phyloP scores from a whole-genome alignment of 2,888 invertebrate genomes.

The Periphyllus acericola region DNA sequence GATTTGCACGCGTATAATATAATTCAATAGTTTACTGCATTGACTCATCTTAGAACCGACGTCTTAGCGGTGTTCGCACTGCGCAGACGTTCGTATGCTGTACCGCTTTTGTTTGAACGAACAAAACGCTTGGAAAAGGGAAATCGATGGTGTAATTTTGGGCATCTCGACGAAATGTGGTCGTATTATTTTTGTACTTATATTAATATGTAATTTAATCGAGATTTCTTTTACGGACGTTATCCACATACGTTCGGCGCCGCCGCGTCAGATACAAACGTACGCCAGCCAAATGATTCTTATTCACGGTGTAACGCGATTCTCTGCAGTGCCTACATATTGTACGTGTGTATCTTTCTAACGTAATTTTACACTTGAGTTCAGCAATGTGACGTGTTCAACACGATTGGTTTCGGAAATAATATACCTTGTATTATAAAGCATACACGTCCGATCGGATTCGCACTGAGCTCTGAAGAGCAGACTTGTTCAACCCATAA shows the following conservation, averaged over 20 bases:
- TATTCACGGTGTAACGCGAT: not conserved
- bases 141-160: not conserved
- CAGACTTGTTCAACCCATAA: too few species aligned
- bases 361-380: not conserved
- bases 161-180: not conserved
- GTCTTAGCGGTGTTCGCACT: not conserved
- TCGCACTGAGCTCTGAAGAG: not conserved
- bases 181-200: not conserved
- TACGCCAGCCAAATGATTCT: not conserved
- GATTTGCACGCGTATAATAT: not conserved
- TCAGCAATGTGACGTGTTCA: not conserved
- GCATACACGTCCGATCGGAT: not conserved
- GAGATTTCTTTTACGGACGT: constrained; percentile 2
- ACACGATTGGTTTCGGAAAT: not conserved
- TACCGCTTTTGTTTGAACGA: not conserved
- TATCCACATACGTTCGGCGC: not conserved
- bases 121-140: not conserved
- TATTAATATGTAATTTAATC: not conserved
- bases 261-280: not conserved
- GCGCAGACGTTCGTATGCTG: not conserved
- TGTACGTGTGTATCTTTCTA: not conserved
- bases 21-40: not conserved
- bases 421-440: not conserved
- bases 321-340: not conserved
- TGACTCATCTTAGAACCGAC: not conserved